Evolutionary conservation across 2,113 vertebrate genomes (phyloP), one percentile per base, ranked within the genome.

Genomic region (Calyptommatus sinebrachiatus): DNA sequence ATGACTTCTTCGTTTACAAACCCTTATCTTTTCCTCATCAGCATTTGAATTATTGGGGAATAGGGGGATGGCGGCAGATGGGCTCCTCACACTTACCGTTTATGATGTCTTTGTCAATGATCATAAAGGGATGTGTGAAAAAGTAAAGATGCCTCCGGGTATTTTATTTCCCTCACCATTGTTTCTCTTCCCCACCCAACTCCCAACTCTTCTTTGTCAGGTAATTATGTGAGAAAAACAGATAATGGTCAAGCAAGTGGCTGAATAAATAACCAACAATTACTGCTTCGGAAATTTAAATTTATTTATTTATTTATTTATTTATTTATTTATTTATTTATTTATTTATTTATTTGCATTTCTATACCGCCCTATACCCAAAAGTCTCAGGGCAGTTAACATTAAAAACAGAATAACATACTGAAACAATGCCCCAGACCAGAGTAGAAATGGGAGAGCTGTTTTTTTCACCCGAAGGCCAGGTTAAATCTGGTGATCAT

Each of bases 171-270:
- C 63, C 14, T 5, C 50, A 69, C 16, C 28, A 57, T 57, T 21
- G 21, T 57, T 73, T 22, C 1, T 0, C 0, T 21, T 3, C 28
- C 77, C 0, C 20, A 1, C n/a, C 79, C 29, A n/a, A 11, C 29
- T 60, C 57, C 84, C 70, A n/a, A 46, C 24, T 28, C 80, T 84
- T 53, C 75, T 86, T 82, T 79, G 29, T 0, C 4, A 67, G 31
- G 1, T 14, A 0, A 45, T 28, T 20, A 3, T 24, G 84, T 6
- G 1, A 31, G 48, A 41, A 84, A 84, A 77, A 1, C 3, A 80
- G 28, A 82, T 73, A 85, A 86, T 82, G 21, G 5, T 16, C 71
- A 62, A 71, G 31, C 1, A 1, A 82, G 73, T 76, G 50, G 31
- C 71, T 29, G 28, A 67, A 57, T 75, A 71, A 84, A 61, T 7